These are phyloP conservation scores for Drosophila histrio DNA, from an alignment of 2,888 invertebrate genomes.

Conservation along the genomic window DNA sequence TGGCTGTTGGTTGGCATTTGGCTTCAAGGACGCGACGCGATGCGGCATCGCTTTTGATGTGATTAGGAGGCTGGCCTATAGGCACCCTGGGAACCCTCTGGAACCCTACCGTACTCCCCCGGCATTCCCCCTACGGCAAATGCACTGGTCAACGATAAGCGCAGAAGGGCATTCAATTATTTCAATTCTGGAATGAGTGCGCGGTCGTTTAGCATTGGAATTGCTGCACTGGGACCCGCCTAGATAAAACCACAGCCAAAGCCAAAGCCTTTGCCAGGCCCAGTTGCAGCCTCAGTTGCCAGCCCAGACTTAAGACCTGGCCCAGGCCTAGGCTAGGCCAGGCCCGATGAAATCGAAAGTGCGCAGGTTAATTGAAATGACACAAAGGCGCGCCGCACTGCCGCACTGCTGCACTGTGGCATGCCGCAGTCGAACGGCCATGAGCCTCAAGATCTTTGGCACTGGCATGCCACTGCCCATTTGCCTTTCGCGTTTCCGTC, in stretches of 20 bases:
- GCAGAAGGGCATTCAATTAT: slow-evolving; percentile 68
- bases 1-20: slow-evolving; percentile 9
- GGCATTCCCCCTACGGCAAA: slow-evolving; percentile 11
- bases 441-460: slow-evolving; percentile 55
- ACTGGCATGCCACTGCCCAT: slow-evolving; percentile 45
- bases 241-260: slow-evolving; percentile 48
- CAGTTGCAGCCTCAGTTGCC: not conserved
- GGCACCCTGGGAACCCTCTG: slow-evolving; percentile 5
- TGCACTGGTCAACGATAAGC: slow-evolving; percentile 37
- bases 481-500: slow-evolving; percentile 39
- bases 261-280: slow-evolving; percentile 3
- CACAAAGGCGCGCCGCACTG: slow-evolving; percentile 62
- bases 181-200: slow-evolving; percentile 66
- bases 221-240: slow-evolving; percentile 35
- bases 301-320: slow-evolving; percentile 5
- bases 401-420: slow-evolving; percentile 25
- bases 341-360: slow-evolving; percentile 73
- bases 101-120: too few species aligned
- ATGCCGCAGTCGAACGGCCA: slow-evolving; percentile 39
- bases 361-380: slow-evolving; percentile 78
- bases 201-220: slow-evolving; percentile 60
- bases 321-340: slow-evolving; percentile 11
- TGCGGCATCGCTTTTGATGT: slow-evolving; percentile 61
- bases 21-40: slow-evolving; percentile 65
- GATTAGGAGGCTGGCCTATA: slow-evolving; percentile 43